These are phyloP conservation scores for Hypocryptadius cinnamomeus DNA, from an alignment of 2,113 vertebrate species.

Conservation along the genomic window DNA sequence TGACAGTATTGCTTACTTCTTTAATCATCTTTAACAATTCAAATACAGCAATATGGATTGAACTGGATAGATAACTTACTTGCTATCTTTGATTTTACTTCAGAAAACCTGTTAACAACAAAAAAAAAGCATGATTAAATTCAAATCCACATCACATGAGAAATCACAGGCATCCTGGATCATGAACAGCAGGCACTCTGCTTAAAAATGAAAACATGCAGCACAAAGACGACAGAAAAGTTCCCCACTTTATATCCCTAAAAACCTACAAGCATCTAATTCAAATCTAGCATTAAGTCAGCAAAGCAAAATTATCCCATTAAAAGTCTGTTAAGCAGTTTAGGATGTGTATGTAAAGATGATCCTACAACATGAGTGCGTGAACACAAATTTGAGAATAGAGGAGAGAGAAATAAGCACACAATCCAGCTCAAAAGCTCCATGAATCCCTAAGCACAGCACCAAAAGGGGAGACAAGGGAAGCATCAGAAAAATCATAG, in stretches of 20 bases:
- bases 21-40: constrained; percentile 18
- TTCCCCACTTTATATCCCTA: neutral
- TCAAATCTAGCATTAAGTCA: constrained; percentile 47
- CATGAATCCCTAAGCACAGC: neutral
- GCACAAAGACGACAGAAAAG: constrained; percentile 14
- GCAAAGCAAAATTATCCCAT: constrained; percentile 49
- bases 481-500: neutral
- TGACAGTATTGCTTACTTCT: neutral
- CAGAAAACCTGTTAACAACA: constrained; percentile 87
- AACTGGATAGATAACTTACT: constrained; percentile 78
- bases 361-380: neutral
- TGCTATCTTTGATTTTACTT: constrained; percentile 99
- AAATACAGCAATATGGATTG: constrained; percentile 6
- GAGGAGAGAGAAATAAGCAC: neutral
- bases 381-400: neutral
- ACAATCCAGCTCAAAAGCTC: neutral
- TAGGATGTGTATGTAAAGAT: constrained; percentile 22
- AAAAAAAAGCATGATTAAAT: constrained; percentile 25
- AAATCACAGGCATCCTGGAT: neutral
- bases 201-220: neutral
- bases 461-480: neutral
- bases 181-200: neutral
- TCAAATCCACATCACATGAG: neutral
- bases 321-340: constrained; percentile 51
- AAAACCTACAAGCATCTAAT: constrained; percentile 43